Evolutionary conservation across 2,113 vertebrate genomes (phyloP).

Genomic region (Ochotona princeps): DNA sequence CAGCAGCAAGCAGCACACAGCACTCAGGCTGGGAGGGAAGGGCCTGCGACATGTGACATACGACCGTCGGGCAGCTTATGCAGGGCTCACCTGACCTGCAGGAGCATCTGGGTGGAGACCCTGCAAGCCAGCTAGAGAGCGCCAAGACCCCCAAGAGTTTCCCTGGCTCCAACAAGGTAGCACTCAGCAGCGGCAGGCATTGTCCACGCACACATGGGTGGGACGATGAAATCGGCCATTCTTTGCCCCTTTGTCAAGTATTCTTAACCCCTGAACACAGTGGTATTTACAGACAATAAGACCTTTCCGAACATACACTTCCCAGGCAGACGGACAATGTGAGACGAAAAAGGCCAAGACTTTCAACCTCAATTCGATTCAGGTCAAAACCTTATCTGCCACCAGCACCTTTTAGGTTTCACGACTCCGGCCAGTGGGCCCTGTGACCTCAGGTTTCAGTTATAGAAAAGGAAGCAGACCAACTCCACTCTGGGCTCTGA

Average conservation of each 20-base stretch:
- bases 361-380: slow-evolving; percentile 53
- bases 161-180: background rate
- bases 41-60: background rate
- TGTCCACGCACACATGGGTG: background rate
- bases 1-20: background rate
- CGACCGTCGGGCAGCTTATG: background rate
- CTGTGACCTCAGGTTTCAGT: slow-evolving; percentile 50
- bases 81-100: background rate
- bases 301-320: slow-evolving; percentile 32
- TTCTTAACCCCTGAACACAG: slow-evolving; percentile 66
- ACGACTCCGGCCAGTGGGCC: slow-evolving; percentile 32
- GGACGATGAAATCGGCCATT: background rate
- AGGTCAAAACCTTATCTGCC: slow-evolving; percentile 67
- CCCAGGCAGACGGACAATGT: slow-evolving; percentile 59
- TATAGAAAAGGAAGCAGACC: slow-evolving; percentile 43
- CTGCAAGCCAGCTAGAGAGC: background rate
- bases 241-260: slow-evolving; percentile 60
- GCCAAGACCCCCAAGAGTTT: background rate
- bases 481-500: background rate
- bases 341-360: slow-evolving; percentile 37
- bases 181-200: background rate
- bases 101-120: background rate
- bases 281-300: slow-evolving; percentile 67
- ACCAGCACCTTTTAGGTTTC: slow-evolving; percentile 42
- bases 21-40: background rate